A percentile compares a stretch with the other conserved stretches of the same genome.
Evolutionary conservation across 2,888 invertebrate genomes (phyloP).

Genomic region (Apamea anceps): DNA sequence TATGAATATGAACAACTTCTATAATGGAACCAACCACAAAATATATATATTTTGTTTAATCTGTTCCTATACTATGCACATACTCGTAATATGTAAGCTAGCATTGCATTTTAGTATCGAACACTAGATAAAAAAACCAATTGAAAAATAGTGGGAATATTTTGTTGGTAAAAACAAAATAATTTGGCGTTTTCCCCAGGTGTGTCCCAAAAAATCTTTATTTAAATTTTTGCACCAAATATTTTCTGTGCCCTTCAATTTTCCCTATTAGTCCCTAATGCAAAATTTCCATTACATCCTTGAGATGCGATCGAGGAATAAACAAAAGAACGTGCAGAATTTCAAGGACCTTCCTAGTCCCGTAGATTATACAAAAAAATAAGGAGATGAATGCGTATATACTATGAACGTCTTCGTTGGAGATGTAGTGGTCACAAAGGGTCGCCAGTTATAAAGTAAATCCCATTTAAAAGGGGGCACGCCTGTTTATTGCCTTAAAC

Average conservation of each 20-base stretch:
- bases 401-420: no score
- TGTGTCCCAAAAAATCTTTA: slow-evolving; percentile 8
- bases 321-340: slow-evolving; percentile 25
- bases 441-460: background rate
- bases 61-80: no score
- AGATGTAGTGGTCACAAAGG: background rate
- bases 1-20: background rate
- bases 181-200: background rate
- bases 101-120: background rate
- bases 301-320: slow-evolving; percentile 28
- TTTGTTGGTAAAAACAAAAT: background rate
- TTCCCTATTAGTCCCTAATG: slow-evolving; percentile 52
- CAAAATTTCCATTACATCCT: slow-evolving; percentile 43
- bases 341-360: slow-evolving; percentile 2
- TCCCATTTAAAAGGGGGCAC: background rate
- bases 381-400: background rate
- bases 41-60: no score
- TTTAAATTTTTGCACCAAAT: slow-evolving; percentile 14
- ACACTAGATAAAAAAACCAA: background rate
- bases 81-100: no score
- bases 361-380: slow-evolving; percentile 5
- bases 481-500: no score
- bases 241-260: slow-evolving; percentile 27
- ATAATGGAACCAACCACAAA: background rate
- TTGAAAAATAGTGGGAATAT: background rate